These are phyloP conservation scores for Orchesella flavescens DNA, from an alignment of 2,888 invertebrate genomes.

Conservation along the genomic window DNA sequence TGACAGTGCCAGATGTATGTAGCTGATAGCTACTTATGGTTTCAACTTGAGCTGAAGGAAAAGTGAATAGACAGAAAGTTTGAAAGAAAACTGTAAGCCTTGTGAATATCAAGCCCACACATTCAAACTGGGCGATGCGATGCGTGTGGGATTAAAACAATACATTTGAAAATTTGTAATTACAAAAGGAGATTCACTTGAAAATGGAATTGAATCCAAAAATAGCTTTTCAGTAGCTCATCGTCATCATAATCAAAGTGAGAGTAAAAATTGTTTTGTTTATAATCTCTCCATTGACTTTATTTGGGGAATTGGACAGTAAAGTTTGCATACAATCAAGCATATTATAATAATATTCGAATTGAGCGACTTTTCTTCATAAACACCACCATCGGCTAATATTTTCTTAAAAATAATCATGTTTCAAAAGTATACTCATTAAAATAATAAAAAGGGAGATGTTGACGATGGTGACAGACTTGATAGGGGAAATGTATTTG, in stretches of 20 bases:
- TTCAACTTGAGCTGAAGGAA: not conserved
- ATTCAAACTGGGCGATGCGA: not conserved
- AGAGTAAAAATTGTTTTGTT: slow-evolving; percentile 56
- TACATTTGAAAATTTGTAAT: slow-evolving; percentile 46
- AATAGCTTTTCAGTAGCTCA: slow-evolving; percentile 33
- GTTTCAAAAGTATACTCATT: slow-evolving; percentile 17
- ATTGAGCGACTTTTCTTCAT: slow-evolving; percentile 32
- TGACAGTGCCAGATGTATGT: too few relatives aligned
- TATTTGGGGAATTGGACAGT: slow-evolving; percentile 28
- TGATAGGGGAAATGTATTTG: not conserved
- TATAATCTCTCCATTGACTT: slow-evolving; percentile 48
- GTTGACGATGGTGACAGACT: slow-evolving; percentile 28
- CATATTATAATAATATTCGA: slow-evolving; percentile 8
- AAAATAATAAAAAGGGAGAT: slow-evolving; percentile 20
- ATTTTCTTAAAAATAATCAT: slow-evolving; percentile 52
- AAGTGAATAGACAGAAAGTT: slow-evolving; percentile 34
- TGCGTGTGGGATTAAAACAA: slow-evolving; percentile 50
- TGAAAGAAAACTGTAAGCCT: slow-evolving; percentile 22
- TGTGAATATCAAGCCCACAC: too few relatives aligned
- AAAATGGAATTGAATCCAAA: slow-evolving; percentile 48
- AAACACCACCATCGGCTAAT: slow-evolving; percentile 10
- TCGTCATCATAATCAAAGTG: slow-evolving; percentile 43
- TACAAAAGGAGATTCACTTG: slow-evolving; percentile 45
- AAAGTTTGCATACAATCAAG: not conserved
- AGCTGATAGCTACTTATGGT: too few relatives aligned